A percentile compares a stretch with the other conserved stretches of the same genome.
Conservation (phyloP, 2,113 vertebrate genomes). For the Trinectes maculatus region DNA sequence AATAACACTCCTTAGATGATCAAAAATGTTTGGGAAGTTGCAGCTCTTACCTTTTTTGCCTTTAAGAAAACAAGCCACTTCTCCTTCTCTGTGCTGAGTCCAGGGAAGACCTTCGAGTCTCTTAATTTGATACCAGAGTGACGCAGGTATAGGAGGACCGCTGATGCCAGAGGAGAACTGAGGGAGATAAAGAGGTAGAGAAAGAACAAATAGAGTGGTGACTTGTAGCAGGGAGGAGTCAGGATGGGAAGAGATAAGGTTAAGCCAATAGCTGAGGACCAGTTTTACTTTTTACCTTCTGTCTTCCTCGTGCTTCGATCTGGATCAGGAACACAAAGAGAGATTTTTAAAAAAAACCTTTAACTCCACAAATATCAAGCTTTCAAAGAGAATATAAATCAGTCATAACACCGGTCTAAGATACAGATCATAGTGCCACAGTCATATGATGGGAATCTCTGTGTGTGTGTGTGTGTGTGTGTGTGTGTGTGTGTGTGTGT, state of each 20-base stretch:
- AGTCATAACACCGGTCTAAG: neutral
- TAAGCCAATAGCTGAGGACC: neutral
- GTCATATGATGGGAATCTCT: constrained; percentile 57
- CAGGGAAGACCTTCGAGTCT: constrained; percentile 82
- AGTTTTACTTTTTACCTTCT: constrained; percentile 65
- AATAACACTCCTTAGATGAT: no score
- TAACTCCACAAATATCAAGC: no score
- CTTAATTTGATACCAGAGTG: constrained; percentile 88
- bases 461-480: constrained; percentile 8
- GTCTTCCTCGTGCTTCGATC: constrained; percentile 80
- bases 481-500: constrained; percentile 15
- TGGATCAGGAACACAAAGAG: constrained; percentile 40
- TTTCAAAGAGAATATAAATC: no score
- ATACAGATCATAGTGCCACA: neutral
- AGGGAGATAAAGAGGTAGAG: neutral
- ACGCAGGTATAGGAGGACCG: constrained; percentile 87
- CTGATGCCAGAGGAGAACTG: constrained; percentile 89
- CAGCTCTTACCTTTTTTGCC: constrained; percentile 86
- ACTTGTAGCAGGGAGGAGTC: neutral
- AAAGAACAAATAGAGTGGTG: neutral
- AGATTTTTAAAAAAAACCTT: constrained; percentile 17
- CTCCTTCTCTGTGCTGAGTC: constrained; percentile 89
- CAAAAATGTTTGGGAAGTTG: no score
- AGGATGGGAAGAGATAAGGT: neutral
- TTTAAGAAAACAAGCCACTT: constrained; percentile 95